Evolutionary conservation across 64 coral and sea anemone species (phyloP).

Genomic region (Actinia equina): DNA sequence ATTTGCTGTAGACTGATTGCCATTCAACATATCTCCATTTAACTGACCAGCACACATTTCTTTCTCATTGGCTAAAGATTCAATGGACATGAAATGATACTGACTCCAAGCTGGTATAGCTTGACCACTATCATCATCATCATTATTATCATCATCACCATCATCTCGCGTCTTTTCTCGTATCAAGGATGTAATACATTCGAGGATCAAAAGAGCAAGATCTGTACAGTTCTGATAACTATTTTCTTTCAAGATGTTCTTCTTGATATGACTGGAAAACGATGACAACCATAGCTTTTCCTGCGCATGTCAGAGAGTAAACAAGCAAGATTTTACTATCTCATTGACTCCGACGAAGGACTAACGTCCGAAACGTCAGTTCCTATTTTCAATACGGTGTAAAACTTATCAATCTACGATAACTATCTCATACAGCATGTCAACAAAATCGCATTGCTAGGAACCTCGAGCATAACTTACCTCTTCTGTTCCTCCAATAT

Average conservation of each 20-base stretch:
- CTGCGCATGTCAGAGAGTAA: neutral
- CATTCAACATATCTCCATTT: neutral
- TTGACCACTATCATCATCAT: neutral
- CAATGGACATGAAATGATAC: neutral
- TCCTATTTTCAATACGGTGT: too few species aligned
- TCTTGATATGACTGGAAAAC: neutral
- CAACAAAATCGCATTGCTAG: neutral
- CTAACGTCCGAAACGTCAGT: too few species aligned
- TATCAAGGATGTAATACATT: neutral
- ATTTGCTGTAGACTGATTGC: neutral
- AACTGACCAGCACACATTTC: conserved; percentile 12
- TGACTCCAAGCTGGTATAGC: neutral
- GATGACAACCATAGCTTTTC: neutral
- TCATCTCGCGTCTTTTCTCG: neutral
- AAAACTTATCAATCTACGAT: too few species aligned
- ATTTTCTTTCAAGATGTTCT: neutral
- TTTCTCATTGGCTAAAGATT: neutral
- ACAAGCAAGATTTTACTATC: too few species aligned
- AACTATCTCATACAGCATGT: neutral
- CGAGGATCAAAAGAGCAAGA: neutral
- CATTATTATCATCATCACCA: neutral
- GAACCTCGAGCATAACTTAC: neutral
- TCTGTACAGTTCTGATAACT: neutral
- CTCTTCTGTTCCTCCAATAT: conserved; percentile 14
- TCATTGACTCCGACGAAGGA: too few species aligned